These are phyloP conservation scores for Decapterus maruadsi DNA, from an alignment of 2,797 vertebrate species.

Conservation along the genomic window DNA sequence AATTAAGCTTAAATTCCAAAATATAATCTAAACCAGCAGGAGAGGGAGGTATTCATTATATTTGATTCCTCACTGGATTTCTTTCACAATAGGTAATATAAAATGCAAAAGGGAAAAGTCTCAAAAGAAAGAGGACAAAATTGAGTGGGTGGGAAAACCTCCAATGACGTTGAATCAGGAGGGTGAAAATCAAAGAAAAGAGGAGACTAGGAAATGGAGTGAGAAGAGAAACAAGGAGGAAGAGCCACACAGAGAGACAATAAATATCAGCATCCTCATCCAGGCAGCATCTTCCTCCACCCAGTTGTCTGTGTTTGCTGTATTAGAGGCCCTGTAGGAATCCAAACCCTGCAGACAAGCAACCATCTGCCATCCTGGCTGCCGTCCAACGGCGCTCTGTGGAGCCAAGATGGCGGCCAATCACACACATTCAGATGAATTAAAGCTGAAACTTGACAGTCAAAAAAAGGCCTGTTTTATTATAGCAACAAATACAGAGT, in stretches of 20 bases:
- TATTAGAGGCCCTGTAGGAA: slow-evolving; percentile 69
- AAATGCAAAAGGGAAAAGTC: slow-evolving; percentile 6
- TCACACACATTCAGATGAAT: slow-evolving; percentile 44
- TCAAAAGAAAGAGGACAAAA: background rate
- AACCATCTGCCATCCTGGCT: slow-evolving; percentile 86
- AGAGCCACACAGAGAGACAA: slow-evolving; percentile 40
- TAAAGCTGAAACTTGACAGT: slow-evolving; percentile 20
- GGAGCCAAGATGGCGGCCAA: slow-evolving; percentile 78
- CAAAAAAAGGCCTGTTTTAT: slow-evolving; percentile 38
- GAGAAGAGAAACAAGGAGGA: slow-evolving; percentile 29
- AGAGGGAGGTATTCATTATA: background rate
- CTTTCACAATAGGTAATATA: background rate
- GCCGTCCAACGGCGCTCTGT: slow-evolving; percentile 65
- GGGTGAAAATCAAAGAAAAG: slow-evolving; percentile 26
- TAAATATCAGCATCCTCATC: slow-evolving; percentile 43
- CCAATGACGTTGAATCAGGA: slow-evolving; percentile 12
- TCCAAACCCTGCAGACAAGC: slow-evolving; percentile 78
- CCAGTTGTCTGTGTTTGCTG: slow-evolving; percentile 75
- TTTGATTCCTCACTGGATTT: background rate
- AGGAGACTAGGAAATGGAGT: background rate
- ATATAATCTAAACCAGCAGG: background rate
- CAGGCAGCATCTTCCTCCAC: slow-evolving; percentile 54
- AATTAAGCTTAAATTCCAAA: background rate
- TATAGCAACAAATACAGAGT: slow-evolving; percentile 7
- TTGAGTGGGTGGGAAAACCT: background rate